Conservation (phyloP, 2,797 vertebrate species). For the Lithobates pipiens region DNA sequence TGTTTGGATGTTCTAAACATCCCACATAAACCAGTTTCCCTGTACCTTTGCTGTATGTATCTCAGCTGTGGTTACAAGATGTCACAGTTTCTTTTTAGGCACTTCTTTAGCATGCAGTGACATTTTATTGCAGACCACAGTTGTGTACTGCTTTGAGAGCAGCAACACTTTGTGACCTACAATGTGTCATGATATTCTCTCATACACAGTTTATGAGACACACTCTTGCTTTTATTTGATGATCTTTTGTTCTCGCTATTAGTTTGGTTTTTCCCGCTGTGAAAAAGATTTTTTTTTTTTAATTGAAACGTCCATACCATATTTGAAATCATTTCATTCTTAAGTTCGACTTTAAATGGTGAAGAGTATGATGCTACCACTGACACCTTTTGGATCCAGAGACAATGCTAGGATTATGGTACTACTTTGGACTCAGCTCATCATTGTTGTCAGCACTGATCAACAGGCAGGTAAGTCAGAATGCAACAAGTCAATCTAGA, state of each 20-base stretch:
- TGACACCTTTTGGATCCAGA: background rate
- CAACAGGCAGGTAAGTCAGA: constrained; percentile 7
- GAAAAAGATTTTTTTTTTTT: background rate
- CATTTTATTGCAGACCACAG: constrained; percentile 44
- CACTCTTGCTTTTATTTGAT: background rate
- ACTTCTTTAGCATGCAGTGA: constrained; percentile 22
- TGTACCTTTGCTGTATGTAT: background rate
- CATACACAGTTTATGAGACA: constrained; percentile 26
- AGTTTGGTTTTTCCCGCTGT: background rate
- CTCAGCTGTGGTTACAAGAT: constrained; percentile 30
- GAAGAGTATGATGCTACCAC: background rate
- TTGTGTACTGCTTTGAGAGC: background rate
- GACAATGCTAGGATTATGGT: background rate
- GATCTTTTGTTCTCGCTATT: background rate
- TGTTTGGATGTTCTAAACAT: background rate
- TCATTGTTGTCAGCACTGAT: background rate
- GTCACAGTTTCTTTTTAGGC: constrained; percentile 40
- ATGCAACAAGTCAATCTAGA: background rate
- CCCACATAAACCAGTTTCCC: background rate
- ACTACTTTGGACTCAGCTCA: background rate
- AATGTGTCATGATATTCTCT: background rate
- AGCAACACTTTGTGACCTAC: constrained; percentile 12
- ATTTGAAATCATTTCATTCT: background rate
- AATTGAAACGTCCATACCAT: background rate
- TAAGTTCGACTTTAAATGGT: background rate